These are phyloP conservation scores for Cheilosia vernalis DNA, from an alignment of 2,888 invertebrate genomes.

Conservation along the genomic window DNA sequence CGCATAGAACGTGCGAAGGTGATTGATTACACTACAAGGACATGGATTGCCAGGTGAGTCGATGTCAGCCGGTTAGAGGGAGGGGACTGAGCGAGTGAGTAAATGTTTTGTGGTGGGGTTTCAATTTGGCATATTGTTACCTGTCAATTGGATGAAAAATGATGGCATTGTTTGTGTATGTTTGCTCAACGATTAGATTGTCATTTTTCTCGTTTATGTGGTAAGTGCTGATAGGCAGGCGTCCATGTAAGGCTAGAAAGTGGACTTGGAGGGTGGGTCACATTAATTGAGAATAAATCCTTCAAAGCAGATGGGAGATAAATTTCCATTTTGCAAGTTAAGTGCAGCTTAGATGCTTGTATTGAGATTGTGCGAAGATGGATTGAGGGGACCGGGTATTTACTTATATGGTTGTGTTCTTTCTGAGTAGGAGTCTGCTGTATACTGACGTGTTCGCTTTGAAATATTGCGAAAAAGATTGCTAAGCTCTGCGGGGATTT, in stretches of 20 bases:
- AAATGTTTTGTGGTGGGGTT: conserved; percentile 71
- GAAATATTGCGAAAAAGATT: conserved; percentile 35
- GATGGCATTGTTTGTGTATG: conserved; percentile 69
- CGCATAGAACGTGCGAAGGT: conserved; percentile 86
- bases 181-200: conserved; percentile 74
- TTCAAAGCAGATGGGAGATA: conserved; percentile 72
- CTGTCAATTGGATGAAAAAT: conserved; percentile 78
- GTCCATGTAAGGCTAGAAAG: conserved; percentile 32
- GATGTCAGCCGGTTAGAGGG: conserved; percentile 18
- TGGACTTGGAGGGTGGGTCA: conserved; percentile 35
- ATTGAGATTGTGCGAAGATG: conserved; percentile 65
- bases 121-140: conserved; percentile 78
- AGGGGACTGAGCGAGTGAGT: conserved; percentile 19
- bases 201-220: conserved; percentile 76
- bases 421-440: conserved; percentile 19
- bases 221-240: conserved; percentile 60
- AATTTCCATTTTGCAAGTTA: conserved; percentile 74
- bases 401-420: conserved; percentile 18
- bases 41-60: conserved; percentile 86
- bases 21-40: conserved; percentile 86
- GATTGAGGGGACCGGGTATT: conserved; percentile 44
- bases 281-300: conserved; percentile 74
- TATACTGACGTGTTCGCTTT: conserved; percentile 23
- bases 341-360: conserved; percentile 70
- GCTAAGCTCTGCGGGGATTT: conserved; percentile 28